A percentile compares a stretch with the other conserved stretches of the same genome.
Conservation (phyloP, 2,888 invertebrate genomes). For the Pandemis corylana region DNA sequence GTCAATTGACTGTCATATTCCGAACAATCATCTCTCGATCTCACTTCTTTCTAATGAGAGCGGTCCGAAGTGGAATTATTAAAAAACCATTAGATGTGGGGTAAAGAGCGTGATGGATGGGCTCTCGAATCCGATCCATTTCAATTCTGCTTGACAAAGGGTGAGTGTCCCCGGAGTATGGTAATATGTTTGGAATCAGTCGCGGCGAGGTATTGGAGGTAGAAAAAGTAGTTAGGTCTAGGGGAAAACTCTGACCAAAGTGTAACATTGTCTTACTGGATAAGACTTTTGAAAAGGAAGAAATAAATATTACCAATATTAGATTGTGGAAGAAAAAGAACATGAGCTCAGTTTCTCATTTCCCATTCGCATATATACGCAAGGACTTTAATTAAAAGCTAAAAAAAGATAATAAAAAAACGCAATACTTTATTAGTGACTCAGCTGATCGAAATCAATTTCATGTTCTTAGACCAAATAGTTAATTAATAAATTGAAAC, state of each 20-base stretch:
- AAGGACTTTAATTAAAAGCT: too few relatives aligned
- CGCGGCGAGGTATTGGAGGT: constrained; percentile 53
- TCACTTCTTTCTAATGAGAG: constrained; percentile 71
- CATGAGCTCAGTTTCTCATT: too few relatives aligned
- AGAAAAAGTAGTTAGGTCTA: constrained; percentile 38
- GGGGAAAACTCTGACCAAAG: neutral
- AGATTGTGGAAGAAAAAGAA: too few relatives aligned
- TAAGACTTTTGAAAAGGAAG: too few relatives aligned
- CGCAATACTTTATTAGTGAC: too few relatives aligned
- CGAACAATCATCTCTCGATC: constrained; percentile 73
- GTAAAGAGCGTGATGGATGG: constrained; percentile 79
- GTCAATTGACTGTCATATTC: constrained; percentile 81
- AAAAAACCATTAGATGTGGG: constrained; percentile 82
- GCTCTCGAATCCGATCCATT: constrained; percentile 82
- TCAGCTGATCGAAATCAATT: too few relatives aligned
- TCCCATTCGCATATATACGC: too few relatives aligned
- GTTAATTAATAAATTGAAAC: too few relatives aligned
- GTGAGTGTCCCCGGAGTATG: constrained; percentile 74
- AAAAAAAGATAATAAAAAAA: too few relatives aligned
- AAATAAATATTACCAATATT: neutral
- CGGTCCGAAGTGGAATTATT: constrained; percentile 75
- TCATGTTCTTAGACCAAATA: too few relatives aligned
- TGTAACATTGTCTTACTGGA: too few relatives aligned
- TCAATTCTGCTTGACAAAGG: constrained; percentile 79
- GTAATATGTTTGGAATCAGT: constrained; percentile 68